These are phyloP conservation scores for Magallana gigas DNA, from an alignment of 1,140 invertebrate species.

Conservation along the genomic window DNA sequence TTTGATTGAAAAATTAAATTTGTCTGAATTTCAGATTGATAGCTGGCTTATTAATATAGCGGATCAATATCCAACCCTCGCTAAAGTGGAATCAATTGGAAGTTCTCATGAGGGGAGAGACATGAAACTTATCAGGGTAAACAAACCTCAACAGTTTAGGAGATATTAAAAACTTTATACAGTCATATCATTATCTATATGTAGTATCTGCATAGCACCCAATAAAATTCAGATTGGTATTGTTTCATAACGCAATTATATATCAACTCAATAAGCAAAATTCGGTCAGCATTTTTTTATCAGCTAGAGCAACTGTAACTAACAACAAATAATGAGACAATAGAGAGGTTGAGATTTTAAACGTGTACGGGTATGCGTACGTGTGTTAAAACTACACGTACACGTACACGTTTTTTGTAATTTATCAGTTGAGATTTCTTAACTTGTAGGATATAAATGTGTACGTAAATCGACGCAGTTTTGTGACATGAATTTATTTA, in stretches of 20 bases:
- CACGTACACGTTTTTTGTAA: no score
- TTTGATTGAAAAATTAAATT: neutral
- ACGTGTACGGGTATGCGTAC: no score
- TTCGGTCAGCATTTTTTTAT: no score
- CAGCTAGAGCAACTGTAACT: no score
- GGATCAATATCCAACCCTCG: neutral
- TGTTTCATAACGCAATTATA: no score
- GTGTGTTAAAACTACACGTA: no score
- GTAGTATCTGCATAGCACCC: neutral
- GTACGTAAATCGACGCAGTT: no score
- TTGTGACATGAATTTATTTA: no score
- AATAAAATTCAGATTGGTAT: neutral
- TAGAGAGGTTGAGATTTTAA: no score
- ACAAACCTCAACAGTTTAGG: neutral
- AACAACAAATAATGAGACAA: neutral
- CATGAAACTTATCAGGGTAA: conserved; percentile 41
- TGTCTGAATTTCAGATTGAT: conserved; percentile 20
- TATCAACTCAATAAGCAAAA: no score
- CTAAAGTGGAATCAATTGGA: conserved; percentile 31
- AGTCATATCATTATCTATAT: neutral
- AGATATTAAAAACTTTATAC: neutral
- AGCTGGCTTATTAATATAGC: conserved; percentile 3
- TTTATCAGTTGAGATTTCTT: no score
- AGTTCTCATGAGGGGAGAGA: conserved; percentile 2
- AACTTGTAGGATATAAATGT: no score